These are phyloP conservation scores for Lydus trimaculatus DNA, from an alignment of 2,888 invertebrate genomes.

Conservation along the genomic window DNA sequence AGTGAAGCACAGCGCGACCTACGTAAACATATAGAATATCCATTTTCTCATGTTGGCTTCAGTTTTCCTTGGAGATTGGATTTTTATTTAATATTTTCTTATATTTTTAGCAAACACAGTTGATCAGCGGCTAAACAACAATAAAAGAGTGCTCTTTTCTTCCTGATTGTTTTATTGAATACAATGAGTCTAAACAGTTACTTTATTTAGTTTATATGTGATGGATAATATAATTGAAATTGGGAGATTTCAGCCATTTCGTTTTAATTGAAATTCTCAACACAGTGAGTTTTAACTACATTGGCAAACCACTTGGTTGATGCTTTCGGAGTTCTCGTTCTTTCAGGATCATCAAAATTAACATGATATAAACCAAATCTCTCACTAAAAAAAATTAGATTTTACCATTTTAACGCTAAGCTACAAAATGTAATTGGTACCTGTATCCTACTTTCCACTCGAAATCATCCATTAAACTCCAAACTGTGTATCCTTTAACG, in stretches of 20 bases:
- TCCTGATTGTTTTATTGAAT: no score
- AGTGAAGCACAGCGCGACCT: no score
- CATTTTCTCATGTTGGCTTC: no score
- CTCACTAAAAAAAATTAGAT: constrained; percentile 61
- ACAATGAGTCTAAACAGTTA: background rate
- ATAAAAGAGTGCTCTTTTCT: no score
- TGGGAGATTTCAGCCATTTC: background rate
- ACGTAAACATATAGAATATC: no score
- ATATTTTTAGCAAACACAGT: no score
- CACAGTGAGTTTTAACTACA: constrained; percentile 58
- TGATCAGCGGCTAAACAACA: no score
- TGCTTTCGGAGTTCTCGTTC: constrained; percentile 69
- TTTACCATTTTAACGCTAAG: background rate
- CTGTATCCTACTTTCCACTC: constrained; percentile 61
- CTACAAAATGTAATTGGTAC: constrained; percentile 32
- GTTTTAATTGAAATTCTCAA: background rate
- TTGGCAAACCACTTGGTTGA: constrained; percentile 67
- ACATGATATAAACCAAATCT: constrained; percentile 76
- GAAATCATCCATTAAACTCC: constrained; percentile 53
- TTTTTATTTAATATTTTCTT: no score
- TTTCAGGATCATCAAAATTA: constrained; percentile 67
- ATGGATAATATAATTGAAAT: background rate
- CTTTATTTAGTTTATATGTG: background rate
- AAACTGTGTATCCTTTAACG: constrained; percentile 58
- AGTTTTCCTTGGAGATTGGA: no score